Evolutionary conservation across 1,140 invertebrate genomes (phyloP).

Genomic region (Hesperophylax magnus): DNA sequence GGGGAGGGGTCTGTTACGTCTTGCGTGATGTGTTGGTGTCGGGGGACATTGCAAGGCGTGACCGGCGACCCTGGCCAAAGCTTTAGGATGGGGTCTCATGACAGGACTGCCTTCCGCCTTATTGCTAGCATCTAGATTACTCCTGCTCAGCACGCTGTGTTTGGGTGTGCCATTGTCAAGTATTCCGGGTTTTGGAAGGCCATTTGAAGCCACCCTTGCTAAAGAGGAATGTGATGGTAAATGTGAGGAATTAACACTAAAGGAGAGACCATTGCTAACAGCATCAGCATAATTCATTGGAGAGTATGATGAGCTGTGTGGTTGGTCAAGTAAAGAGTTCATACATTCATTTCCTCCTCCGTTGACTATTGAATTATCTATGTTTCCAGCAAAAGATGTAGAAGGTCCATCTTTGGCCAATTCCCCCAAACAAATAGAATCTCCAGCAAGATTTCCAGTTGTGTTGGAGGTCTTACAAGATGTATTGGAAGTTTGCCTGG

Average conservation of each 20-base stretch:
- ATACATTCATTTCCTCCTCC: constrained; percentile 8
- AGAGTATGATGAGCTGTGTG: constrained; percentile 37
- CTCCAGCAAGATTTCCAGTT: constrained; percentile 57
- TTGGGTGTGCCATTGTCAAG: constrained; percentile 63
- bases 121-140: constrained; percentile 43
- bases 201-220: constrained; percentile 62
- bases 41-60: constrained; percentile 77
- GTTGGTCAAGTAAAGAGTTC: constrained; percentile 38
- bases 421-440: constrained; percentile 43
- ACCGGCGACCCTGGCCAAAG: constrained; percentile 71
- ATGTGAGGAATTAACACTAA: constrained; percentile 22
- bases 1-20: constrained; percentile 71
- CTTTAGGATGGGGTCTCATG: constrained; percentile 71
- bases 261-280: constrained; percentile 28
- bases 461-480: constrained; percentile 61
- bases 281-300: constrained; percentile 47
- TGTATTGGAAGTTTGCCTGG: constrained; percentile 68
- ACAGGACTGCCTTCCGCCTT: constrained; percentile 64
- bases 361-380: constrained; percentile 28
- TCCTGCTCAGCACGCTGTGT: constrained; percentile 52
- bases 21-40: constrained; percentile 86
- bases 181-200: constrained; percentile 55
- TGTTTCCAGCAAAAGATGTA: background rate
- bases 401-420: constrained; percentile 28
- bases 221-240: constrained; percentile 62